Percentiles rank a stretch among this genome's conserved stretches.
phyloP scores from a whole-genome alignment of 2,113 vertebrate genomes.

The Peromyscus polionotus region DNA sequence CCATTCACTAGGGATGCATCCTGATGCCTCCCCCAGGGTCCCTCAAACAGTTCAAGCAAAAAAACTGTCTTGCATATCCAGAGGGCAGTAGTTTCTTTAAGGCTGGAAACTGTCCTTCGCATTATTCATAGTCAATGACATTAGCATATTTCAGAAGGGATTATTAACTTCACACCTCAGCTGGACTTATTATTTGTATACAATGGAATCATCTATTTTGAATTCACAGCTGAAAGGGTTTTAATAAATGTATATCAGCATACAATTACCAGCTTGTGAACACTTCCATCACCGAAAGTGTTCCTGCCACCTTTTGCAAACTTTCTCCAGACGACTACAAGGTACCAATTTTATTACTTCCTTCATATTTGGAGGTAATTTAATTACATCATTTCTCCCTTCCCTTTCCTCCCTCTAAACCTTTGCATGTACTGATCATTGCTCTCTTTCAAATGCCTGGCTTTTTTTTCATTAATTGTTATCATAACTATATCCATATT shows the following conservation, averaged over 20 bases:
- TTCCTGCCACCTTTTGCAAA: neutral
- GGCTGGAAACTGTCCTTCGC: neutral
- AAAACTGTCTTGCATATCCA: too few species aligned
- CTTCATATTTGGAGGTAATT: neutral
- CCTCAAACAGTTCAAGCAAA: too few species aligned
- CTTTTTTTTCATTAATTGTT: neutral
- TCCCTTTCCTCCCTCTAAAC: neutral
- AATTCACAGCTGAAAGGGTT: neutral
- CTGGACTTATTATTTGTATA: neutral
- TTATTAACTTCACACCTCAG: slow-evolving; percentile 9
- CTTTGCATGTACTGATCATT: neutral
- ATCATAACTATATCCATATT: neutral
- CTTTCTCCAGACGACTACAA: neutral
- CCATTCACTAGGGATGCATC: too few species aligned
- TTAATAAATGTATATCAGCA: neutral
- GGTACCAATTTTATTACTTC: neutral
- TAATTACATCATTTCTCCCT: neutral
- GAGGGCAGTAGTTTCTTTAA: neutral
- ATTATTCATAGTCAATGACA: neutral
- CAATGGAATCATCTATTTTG: neutral
- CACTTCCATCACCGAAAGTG: neutral
- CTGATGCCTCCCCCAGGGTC: too few species aligned
- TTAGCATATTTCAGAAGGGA: neutral
- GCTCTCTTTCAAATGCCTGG: neutral
- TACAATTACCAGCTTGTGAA: neutral